Evolutionary conservation across 2,797 vertebrate species (phyloP), one percentile per base, ranked within the genome.

Genomic region (Rhinoraja longicauda): DNA sequence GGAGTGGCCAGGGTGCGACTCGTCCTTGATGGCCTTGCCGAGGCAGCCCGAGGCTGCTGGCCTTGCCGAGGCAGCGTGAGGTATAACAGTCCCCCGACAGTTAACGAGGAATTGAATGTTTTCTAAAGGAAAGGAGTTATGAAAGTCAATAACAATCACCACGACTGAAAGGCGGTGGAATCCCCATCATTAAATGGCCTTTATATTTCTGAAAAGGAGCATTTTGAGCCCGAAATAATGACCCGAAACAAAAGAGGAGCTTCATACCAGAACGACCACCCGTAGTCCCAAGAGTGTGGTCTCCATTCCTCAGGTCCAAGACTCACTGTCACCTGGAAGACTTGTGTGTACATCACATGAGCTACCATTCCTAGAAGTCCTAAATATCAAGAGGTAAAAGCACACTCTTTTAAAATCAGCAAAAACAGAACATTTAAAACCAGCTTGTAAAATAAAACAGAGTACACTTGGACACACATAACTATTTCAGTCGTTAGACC

Each of bases 321-420:
- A 93, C 97, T 98, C 94, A 98, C 98, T 0, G 98, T 98, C 94
- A 98, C 98, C 96, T 98, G 98, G 95, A 98, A 98, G 93, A 98
- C 98, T 94, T 98, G 98, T 0, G 98, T 98, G 95, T 98, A 98
- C 98, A 98, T 98, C 97, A 98, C 98, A 94, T 98, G 98, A 90
- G 98, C 98, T 93, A 98, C 98, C 98, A 98, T 98, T 4, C 98
- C 98, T 94, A 99, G 95, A 93, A 99, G 97, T 95, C 98, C 98
- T 98, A 96, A 12, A 93, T 93, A 92, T 4, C 94, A 70, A 88
- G 93, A 94, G 93, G 21, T 93, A 93, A 75, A 75, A 45, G 45
- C 5, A 6, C 15, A 73, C 21, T 15, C 36, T 73, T 67, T 21
- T 45, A 75, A 92, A 92, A 13, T 29, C 39, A 57, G 15, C 62